phyloP scores from a whole-genome alignment of 2,113 vertebrate genomes.

The Clinocottus analis region DNA sequence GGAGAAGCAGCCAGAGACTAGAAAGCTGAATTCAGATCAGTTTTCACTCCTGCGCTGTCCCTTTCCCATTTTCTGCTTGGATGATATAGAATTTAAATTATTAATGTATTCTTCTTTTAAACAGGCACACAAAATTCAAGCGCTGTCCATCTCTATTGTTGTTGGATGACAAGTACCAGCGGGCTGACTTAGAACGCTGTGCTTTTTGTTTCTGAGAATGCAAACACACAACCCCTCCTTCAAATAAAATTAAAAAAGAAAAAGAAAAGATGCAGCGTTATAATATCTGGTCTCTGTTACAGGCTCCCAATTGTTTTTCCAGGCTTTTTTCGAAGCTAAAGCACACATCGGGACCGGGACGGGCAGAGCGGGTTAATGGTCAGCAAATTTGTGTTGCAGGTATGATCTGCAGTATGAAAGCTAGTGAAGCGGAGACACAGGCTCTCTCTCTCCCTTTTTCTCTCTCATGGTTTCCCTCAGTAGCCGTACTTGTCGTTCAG shows the following conservation, averaged over 20 bases:
- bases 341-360: constrained; percentile 3
- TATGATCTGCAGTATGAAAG: constrained; percentile 29
- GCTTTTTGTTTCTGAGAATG: constrained; percentile 33
- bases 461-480: constrained; percentile 70
- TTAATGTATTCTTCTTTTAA: neutral
- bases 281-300: neutral
- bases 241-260: no score
- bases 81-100: constrained; percentile 33
- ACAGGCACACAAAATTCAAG: constrained; percentile 33
- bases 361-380: constrained; percentile 35
- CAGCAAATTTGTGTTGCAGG: constrained; percentile 36
- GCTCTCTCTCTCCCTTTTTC: neutral
- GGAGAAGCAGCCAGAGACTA: constrained; percentile 50
- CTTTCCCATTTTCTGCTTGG: constrained; percentile 43
- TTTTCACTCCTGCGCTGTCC: constrained; percentile 25
- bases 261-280: constrained; percentile 4
- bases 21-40: constrained; percentile 55
- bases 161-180: constrained; percentile 20
- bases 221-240: constrained; percentile 10
- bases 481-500: constrained; percentile 98
- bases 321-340: neutral
- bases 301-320: neutral
- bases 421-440: constrained; percentile 10
- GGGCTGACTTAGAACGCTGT: constrained; percentile 20
- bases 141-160: constrained; percentile 37